phyloP scores from a whole-genome alignment of 2,113 vertebrate species.

The Benitochromis conjunctus region DNA sequence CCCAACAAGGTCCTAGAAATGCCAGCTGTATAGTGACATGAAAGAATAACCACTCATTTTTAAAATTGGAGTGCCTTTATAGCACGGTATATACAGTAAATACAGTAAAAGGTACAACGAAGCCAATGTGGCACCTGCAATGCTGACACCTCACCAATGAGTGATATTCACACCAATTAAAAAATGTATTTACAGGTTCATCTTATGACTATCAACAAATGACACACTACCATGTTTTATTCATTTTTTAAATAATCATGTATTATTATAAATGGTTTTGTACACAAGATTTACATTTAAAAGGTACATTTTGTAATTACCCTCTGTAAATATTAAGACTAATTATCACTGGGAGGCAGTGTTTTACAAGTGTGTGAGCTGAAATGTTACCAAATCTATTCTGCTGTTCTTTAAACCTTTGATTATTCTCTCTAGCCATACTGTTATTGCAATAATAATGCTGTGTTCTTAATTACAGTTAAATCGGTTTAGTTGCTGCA shows the following conservation, averaged over 20 bases:
- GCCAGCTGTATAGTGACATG: not conserved
- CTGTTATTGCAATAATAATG: not conserved
- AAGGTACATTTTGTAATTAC: not conserved
- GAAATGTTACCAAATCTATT: not conserved
- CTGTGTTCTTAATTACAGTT: not conserved
- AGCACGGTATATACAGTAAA: not conserved
- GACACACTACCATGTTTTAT: not conserved
- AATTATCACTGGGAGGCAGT: not conserved
- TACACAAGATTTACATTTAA: not conserved
- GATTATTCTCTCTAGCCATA: not conserved
- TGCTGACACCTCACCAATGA: not conserved
- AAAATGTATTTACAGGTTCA: not conserved
- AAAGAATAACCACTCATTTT: not conserved
- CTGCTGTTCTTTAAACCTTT: not conserved
- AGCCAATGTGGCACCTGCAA: not conserved
- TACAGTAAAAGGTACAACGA: not conserved
- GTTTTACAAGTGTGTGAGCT: fast-evolving
- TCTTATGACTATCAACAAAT: not conserved
- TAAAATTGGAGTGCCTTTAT: not conserved
- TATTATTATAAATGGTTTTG: not conserved
- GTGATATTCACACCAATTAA: not conserved
- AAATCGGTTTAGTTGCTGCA: not conserved
- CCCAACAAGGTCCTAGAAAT: not conserved
- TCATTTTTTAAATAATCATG: not conserved
- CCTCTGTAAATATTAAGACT: not conserved